phyloP scores from a whole-genome alignment of 2,113 vertebrate genomes.

The Zeus faber region DNA sequence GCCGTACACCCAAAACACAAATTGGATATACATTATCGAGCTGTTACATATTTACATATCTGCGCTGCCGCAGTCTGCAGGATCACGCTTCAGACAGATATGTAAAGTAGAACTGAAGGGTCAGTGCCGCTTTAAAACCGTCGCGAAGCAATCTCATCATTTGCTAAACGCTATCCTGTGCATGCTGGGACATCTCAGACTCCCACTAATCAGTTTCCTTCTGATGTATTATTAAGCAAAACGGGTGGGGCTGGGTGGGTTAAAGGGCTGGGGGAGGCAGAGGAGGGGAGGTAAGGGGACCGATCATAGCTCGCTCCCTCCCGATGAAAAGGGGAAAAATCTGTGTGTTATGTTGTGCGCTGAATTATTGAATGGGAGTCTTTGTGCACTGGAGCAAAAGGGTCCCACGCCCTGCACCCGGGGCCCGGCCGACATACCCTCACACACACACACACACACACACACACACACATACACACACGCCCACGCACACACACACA shows the following conservation, averaged over 20 bases:
- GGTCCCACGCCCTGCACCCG: slow-evolving; percentile 5
- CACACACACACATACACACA: not conserved
- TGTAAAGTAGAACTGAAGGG: too few relatives aligned
- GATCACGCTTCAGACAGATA: too few relatives aligned
- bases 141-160: too few relatives aligned
- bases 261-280: slow-evolving; percentile 1
- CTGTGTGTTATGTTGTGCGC: slow-evolving; percentile 26
- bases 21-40: too few relatives aligned
- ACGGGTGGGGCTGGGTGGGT: not conserved
- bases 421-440: not conserved
- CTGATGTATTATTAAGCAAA: slow-evolving; percentile 33
- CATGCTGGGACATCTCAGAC: slow-evolving; percentile 8
- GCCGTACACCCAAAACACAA: too few relatives aligned
- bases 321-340: slow-evolving; percentile 38
- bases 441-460: slow-evolving; percentile 2
- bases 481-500: not conserved
- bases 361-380: slow-evolving; percentile 44
- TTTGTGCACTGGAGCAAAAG: slow-evolving; percentile 17
- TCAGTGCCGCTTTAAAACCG: too few relatives aligned
- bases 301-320: slow-evolving; percentile 25
- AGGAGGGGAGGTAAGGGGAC: slow-evolving; percentile 24
- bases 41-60: too few relatives aligned
- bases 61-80: too few relatives aligned
- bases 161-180: slow-evolving; percentile 6
- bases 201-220: slow-evolving; percentile 19